phyloP scores from a whole-genome alignment of 2,113 vertebrate species.

The Brevimyrus niger region DNA sequence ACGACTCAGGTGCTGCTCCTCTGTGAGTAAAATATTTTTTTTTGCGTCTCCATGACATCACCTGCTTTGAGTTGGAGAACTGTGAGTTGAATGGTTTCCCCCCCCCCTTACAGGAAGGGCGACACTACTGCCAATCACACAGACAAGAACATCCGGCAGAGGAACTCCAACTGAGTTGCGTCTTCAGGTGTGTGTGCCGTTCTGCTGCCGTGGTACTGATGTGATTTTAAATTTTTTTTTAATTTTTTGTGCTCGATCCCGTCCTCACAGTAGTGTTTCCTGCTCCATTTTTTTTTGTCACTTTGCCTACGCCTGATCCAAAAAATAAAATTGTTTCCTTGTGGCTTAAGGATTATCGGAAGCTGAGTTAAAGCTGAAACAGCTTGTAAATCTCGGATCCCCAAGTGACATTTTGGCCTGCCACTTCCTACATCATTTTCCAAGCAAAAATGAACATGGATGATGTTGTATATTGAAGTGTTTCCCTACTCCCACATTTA shows the following conservation, averaged over 20 bases:
- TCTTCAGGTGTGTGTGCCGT: conserved; percentile 33
- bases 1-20: conserved; percentile 84
- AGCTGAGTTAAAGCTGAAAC: neutral
- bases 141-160: conserved; percentile 85
- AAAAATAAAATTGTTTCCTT: neutral
- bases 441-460: neutral
- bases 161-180: conserved; percentile 75
- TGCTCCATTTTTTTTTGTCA: neutral
- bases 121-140: conserved; percentile 76
- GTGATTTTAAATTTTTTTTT: no score
- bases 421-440: neutral
- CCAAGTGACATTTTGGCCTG: neutral
- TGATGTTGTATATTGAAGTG: neutral
- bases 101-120: conserved; percentile 73
- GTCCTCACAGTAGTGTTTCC: neutral
- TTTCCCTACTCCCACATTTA: neutral
- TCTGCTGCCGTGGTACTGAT: neutral
- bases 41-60: no score
- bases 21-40: conserved; percentile 70
- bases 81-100: neutral
- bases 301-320: neutral
- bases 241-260: neutral
- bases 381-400: neutral
- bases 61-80: neutral
- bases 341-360: neutral